Percentiles rank a stretch among this genome's conserved stretches.
Conservation (phyloP, 2,888 invertebrate species). For the Hesperia comma region DNA sequence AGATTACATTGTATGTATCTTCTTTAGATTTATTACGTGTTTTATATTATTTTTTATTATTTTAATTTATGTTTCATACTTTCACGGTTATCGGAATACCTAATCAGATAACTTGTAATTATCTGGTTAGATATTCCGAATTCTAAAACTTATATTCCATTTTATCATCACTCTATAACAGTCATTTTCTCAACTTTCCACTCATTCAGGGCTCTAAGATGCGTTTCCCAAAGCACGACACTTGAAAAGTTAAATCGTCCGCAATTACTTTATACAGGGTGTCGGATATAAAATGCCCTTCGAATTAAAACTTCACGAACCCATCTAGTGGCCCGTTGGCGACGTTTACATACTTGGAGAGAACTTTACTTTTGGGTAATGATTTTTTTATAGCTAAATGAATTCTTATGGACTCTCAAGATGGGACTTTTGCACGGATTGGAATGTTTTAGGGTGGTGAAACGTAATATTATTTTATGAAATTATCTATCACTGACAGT, state of each 20-base stretch:
- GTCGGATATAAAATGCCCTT: slow-evolving; percentile 34
- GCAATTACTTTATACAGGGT: slow-evolving; percentile 43
- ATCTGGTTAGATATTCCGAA: too few relatives aligned
- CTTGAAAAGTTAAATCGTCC: slow-evolving; percentile 42
- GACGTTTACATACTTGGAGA: not conserved
- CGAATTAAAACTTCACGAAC: slow-evolving; percentile 6
- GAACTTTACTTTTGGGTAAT: not conserved
- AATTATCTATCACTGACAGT: too few relatives aligned
- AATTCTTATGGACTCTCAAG: not conserved
- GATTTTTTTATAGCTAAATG: slow-evolving; percentile 6
- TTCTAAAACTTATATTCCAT: too few relatives aligned
- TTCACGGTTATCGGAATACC: too few relatives aligned
- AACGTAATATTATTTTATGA: too few relatives aligned
- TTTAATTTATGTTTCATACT: too few relatives aligned
- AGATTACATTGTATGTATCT: too few relatives aligned
- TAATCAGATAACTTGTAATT: too few relatives aligned
- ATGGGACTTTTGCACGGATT: not conserved
- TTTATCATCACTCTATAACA: not conserved
- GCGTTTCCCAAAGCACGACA: slow-evolving; percentile 34
- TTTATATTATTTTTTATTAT: too few relatives aligned
- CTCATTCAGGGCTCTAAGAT: slow-evolving; percentile 9
- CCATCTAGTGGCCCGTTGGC: not conserved
- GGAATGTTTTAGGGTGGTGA: too few relatives aligned
- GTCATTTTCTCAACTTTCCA: not conserved
- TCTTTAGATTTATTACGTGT: too few relatives aligned